A percentile compares a stretch with the other conserved stretches of the same genome.
Conservation (phyloP, 2,888 invertebrate genomes). For the Nomada hirtipes region DNA sequence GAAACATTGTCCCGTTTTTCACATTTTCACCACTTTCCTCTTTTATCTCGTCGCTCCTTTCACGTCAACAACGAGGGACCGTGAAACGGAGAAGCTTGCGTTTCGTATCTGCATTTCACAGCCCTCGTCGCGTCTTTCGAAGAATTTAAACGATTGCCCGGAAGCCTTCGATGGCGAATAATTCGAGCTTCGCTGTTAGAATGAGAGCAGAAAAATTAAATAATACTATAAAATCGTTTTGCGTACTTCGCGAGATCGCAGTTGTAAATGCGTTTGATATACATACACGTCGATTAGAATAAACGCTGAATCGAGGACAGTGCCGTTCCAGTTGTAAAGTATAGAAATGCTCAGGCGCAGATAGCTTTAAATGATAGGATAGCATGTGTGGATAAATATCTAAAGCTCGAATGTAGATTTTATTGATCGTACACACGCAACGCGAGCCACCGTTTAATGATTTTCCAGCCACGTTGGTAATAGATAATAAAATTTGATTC, state of each 20-base stretch:
- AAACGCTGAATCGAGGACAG: not conserved
- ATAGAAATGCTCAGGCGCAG: conserved; percentile 11
- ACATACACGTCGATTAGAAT: not conserved
- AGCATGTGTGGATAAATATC: conserved; percentile 18
- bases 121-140: not conserved
- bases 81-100: conserved; percentile 11
- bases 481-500: not conserved
- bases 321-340: not conserved
- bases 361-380: conserved; percentile 6
- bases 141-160: not conserved
- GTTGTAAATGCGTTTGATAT: too few relatives aligned
- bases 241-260: not conserved
- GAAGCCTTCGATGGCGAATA: not conserved
- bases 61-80: conserved; percentile 9
- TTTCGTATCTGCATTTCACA: conserved; percentile 20
- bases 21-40: not conserved
- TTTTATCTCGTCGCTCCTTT: conserved; percentile 22
- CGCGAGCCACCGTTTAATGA: not conserved
- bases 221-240: not conserved
- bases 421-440: conserved; percentile 33
- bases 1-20: not conserved
- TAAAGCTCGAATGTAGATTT: conserved; percentile 22
- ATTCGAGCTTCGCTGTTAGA: not conserved
- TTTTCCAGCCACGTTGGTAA: not conserved
- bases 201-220: not conserved